Evolutionary conservation across 2,888 invertebrate species (phyloP).

Genomic region (Minunthozetes semirufus): DNA sequence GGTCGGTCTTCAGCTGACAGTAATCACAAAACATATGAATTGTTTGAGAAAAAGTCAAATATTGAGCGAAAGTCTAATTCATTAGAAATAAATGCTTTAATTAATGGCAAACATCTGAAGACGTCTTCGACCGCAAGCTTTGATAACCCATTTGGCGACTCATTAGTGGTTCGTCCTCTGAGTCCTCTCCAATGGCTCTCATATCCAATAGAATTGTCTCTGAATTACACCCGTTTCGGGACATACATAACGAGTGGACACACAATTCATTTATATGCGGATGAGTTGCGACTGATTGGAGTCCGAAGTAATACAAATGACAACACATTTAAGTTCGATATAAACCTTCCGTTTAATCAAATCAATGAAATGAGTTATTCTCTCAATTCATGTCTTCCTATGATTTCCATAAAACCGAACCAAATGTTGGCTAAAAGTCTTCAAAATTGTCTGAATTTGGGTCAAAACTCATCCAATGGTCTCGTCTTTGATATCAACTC

Average conservation of each 20-base stretch:
- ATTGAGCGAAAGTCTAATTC: too few species aligned
- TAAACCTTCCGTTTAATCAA: not conserved
- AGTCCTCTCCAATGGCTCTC: not conserved
- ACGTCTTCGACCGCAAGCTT: too few species aligned
- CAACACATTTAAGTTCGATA: not conserved
- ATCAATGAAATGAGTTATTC: not conserved
- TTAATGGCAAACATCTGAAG: too few species aligned
- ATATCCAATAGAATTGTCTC: not conserved
- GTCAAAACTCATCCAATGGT: not conserved
- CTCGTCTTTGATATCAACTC: not conserved
- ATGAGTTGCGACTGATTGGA: not conserved
- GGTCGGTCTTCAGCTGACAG: too few species aligned
- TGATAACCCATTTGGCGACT: too few species aligned
- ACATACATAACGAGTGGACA: not conserved
- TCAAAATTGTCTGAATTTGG: not conserved
- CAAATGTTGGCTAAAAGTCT: not conserved
- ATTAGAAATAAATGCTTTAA: too few species aligned
- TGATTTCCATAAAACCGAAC: not conserved
- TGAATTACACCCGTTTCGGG: not conserved
- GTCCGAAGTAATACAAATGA: not conserved
- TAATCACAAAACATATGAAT: too few species aligned
- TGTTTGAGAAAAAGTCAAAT: too few species aligned
- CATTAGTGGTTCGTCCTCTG: too few species aligned
- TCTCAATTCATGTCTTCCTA: not conserved
- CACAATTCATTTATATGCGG: not conserved